Evolutionary conservation across 1,140 invertebrate genomes (phyloP).

Genomic region (Panulirus ornatus): DNA sequence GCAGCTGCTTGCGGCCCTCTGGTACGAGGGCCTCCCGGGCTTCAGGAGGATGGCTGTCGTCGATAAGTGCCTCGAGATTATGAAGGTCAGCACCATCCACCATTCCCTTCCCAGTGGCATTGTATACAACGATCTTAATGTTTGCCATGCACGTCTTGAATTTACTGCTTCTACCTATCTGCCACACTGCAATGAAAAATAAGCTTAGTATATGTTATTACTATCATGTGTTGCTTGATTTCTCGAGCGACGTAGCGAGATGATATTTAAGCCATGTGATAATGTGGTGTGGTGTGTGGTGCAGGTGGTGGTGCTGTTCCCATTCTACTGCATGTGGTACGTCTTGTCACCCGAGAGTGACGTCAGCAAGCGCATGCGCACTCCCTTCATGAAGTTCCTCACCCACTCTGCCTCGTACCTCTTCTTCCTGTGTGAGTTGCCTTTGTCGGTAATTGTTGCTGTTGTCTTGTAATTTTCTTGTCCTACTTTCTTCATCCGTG

Average conservation of each 20-base stretch:
- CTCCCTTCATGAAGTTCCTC: conserved; percentile 96
- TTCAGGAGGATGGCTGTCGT: conserved; percentile 87
- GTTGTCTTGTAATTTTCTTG: too few relatives aligned
- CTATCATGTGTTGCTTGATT: too few relatives aligned
- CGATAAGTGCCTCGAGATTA: conserved; percentile 85
- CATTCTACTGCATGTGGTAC: conserved; percentile 90
- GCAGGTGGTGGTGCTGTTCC: conserved; percentile 87
- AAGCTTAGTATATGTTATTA: too few relatives aligned
- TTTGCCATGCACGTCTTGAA: too few relatives aligned
- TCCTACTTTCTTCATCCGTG: too few relatives aligned
- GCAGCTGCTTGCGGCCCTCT: conserved; percentile 92
- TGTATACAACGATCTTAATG: too few relatives aligned
- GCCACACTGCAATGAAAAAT: too few relatives aligned
- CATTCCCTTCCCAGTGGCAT: too few relatives aligned
- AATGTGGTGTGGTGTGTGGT: neutral
- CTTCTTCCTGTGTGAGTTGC: conserved; percentile 87
- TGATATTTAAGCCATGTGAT: neutral
- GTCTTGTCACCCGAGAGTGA: conserved; percentile 87
- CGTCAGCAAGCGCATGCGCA: conserved; percentile 88
- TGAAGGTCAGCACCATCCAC: conserved; percentile 81
- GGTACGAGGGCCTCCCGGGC: conserved; percentile 94
- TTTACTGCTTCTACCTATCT: too few relatives aligned
- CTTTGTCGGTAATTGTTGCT: neutral
- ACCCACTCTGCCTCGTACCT: conserved; percentile 94
- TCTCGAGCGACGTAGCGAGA: neutral